These are phyloP conservation scores for Meloidogyne floridensis DNA, from an alignment of 1,140 invertebrate genomes.

Conservation along the genomic window DNA sequence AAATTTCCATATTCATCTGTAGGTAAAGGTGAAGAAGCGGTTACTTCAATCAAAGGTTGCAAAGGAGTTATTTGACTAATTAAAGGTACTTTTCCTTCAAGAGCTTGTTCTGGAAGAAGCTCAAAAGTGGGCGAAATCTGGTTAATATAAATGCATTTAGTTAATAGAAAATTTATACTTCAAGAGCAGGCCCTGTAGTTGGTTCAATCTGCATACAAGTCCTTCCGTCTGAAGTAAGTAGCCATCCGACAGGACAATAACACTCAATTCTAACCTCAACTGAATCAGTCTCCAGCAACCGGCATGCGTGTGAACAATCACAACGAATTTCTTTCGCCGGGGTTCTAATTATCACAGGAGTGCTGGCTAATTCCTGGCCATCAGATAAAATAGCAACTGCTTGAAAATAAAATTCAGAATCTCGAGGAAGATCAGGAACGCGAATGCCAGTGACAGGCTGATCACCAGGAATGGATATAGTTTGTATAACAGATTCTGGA, in stretches of 20 bases:
- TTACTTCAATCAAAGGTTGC: background rate
- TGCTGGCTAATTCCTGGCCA: conserved; percentile 47
- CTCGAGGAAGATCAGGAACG: conserved; percentile 41
- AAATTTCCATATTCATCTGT: conserved; percentile 48
- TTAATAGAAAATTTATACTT: conserved; percentile 33
- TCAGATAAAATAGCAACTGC: conserved; percentile 51
- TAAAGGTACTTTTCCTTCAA: background rate
- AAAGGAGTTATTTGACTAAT: background rate
- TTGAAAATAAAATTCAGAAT: conserved; percentile 62
- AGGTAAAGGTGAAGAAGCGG: conserved; percentile 42
- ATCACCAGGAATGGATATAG: conserved; percentile 18
- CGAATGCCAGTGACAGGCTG: conserved; percentile 44
- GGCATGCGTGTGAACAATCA: conserved; percentile 63
- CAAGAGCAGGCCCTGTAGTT: conserved; percentile 16
- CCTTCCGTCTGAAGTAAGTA: conserved; percentile 50
- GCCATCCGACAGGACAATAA: conserved; percentile 58
- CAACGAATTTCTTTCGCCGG: conserved; percentile 61
- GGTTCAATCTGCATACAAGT: conserved; percentile 43
- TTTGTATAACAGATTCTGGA: conserved; percentile 41
- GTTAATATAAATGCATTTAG: background rate
- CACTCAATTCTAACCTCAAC: conserved; percentile 50
- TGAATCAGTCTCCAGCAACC: conserved; percentile 49
- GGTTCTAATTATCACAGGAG: conserved; percentile 46
- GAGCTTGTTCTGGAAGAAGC: conserved; percentile 21
- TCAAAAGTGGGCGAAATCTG: conserved; percentile 24